A percentile compares a stretch with the other conserved stretches of the same genome.
Conservation (phyloP, 2,888 invertebrate genomes). For the Drosophila birchii region DNA sequence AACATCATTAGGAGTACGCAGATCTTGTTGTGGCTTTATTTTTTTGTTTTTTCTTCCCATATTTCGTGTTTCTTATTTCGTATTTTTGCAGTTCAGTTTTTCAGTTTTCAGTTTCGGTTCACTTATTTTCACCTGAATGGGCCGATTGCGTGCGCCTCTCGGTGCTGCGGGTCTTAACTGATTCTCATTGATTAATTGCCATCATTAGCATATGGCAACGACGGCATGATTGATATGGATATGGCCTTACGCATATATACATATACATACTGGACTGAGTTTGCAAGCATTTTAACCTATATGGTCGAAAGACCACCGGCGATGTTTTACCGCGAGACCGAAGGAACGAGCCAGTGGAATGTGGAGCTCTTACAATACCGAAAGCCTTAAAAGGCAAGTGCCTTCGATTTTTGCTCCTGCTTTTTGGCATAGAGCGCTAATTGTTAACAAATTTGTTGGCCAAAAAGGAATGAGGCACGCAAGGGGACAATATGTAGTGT, state of each 20-base stretch:
- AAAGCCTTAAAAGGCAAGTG: slow-evolving; percentile 55
- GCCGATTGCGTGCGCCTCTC: slow-evolving; percentile 65
- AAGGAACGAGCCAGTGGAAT: slow-evolving; percentile 48
- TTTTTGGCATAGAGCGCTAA: slow-evolving; percentile 69
- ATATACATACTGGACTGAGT: background rate
- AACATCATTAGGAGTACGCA: slow-evolving; percentile 65
- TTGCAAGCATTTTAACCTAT: slow-evolving; percentile 4
- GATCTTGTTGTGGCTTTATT: slow-evolving; percentile 28
- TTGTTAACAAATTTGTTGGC: slow-evolving; percentile 76
- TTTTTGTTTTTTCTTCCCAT: background rate
- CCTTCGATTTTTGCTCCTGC: slow-evolving; percentile 11
- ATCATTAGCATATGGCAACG: slow-evolving; percentile 75
- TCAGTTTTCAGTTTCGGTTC: background rate
- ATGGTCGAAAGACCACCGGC: slow-evolving; percentile 53
- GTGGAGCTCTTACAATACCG: slow-evolving; percentile 43
- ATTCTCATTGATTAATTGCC: slow-evolving; percentile 79
- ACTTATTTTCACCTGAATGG: slow-evolving; percentile 53
- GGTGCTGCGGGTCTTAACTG: slow-evolving; percentile 60
- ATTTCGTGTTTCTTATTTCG: background rate
- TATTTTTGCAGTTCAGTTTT: background rate
- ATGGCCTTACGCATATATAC: slow-evolving; percentile 15
- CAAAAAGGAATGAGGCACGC: slow-evolving; percentile 34
- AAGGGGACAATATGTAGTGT: too few species aligned
- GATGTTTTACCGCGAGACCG: slow-evolving; percentile 31
- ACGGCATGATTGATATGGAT: slow-evolving; percentile 70